phyloP scores from a whole-genome alignment of 2,888 invertebrate species.

The Acanthosoma haemorrhoidale region DNA sequence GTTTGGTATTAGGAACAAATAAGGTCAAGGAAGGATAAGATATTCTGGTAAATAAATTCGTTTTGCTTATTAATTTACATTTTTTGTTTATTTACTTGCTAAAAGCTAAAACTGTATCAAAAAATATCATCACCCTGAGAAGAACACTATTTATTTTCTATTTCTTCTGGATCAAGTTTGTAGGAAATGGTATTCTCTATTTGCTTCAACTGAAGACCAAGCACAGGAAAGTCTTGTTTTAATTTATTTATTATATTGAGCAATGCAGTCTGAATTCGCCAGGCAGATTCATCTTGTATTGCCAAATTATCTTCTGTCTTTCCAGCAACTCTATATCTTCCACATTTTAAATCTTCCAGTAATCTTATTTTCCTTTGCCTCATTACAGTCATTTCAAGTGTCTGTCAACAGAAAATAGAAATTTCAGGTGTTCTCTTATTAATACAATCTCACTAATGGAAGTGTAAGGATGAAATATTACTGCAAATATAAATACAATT shows the following conservation, averaged over 20 bases:
- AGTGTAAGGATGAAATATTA: no score
- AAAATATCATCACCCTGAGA: no score
- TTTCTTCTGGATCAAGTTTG: constrained; percentile 5
- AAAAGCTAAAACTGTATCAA: no score
- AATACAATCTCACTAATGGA: no score
- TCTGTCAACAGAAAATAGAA: constrained; percentile 47
- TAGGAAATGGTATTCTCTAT: constrained; percentile 41
- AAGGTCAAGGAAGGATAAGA: no score
- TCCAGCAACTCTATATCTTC: constrained; percentile 47
- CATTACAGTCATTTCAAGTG: constrained; percentile 57
- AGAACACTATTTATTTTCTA: neutral
- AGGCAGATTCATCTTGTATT: constrained; percentile 55
- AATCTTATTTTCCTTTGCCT: constrained; percentile 64
- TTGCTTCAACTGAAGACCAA: constrained; percentile 43
- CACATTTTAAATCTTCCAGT: constrained; percentile 49
- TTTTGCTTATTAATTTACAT: no score
- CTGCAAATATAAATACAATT: no score
- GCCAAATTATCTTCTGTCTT: constrained; percentile 51
- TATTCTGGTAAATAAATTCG: no score
- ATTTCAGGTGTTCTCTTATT: no score
- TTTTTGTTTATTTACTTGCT: no score
- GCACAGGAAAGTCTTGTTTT: constrained; percentile 56
- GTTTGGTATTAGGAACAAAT: no score
- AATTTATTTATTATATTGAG: constrained; percentile 55
- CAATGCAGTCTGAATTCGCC: constrained; percentile 55